Evolutionary conservation across 2,888 invertebrate species (phyloP), one percentile per base, ranked within the genome.

Genomic region (Chalcis sispes): DNA sequence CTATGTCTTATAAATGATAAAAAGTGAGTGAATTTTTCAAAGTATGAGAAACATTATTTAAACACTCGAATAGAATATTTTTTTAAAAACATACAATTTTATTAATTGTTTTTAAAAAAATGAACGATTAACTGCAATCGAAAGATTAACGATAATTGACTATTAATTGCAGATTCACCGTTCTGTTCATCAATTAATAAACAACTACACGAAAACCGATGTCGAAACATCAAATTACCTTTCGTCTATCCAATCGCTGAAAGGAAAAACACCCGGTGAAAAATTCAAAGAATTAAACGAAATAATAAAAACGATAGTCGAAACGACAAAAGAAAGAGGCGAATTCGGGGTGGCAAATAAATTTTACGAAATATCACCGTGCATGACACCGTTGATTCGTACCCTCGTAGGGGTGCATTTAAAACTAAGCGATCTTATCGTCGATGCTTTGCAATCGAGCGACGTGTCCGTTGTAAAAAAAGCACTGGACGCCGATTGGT

Each of bases 371-470:
- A 18, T 50, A 3, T 10, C 50, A 50, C 20, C 3, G 7, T 2
- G 1, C 2, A 13, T 70, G 4, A 4, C 27, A 2, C 84, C 84
- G 0, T 4, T 86, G 10, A 40, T 86, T 0, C 72, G 74, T 1
- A 52, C 84, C 0, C 82, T 86, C 58, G 77, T 82, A 0, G 85
- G 83, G 0, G 80, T 81, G 48, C 69, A 78, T 2, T 20, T 82
- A 5, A 78, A 78, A 15, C 58, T 82, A 4, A 76, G 79, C 2
- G 78, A 77, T 2, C 73, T 78, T 0, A 77, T 87, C 1, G 75
- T 81, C 1, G 78, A 82, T 13, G 84, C 85, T 0, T 77, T 89
- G 0, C 85, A 82, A 65, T 86, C 87, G 1, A 82, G 83, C 0
- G 84, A 88, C 62, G 2, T 59, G 7, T 54, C 76, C 7, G 48